phyloP scores from a whole-genome alignment of 2,797 vertebrate genomes.

The Vultur gryphus region DNA sequence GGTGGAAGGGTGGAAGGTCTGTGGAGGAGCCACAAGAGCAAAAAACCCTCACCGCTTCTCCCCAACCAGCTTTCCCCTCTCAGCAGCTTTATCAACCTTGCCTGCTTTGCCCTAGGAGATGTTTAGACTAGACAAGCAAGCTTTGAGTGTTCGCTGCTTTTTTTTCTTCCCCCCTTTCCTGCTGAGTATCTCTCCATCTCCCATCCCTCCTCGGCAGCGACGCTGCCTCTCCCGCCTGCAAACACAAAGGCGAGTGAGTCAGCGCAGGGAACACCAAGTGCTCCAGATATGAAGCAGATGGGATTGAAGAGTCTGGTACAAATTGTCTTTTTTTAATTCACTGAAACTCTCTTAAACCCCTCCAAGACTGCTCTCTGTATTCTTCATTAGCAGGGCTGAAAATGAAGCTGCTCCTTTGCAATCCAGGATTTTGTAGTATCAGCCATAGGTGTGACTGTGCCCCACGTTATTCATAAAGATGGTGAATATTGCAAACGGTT shows the following conservation, averaged over 20 bases:
- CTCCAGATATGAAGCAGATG: constrained; percentile 63
- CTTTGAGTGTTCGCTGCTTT: neutral
- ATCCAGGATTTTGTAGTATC: neutral
- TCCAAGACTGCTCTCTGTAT: neutral
- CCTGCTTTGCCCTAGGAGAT: neutral
- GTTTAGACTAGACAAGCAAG: neutral
- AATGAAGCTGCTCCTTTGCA: neutral
- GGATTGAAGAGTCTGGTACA: constrained; percentile 38
- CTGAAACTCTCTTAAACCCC: neutral
- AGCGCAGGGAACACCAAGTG: constrained; percentile 35
- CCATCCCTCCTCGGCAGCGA: neutral
- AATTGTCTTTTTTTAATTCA: constrained; percentile 16
- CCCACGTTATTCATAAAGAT: neutral
- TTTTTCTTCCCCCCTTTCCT: neutral
- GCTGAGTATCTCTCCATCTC: neutral
- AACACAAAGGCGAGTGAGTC: constrained; percentile 58
- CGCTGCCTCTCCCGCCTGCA: constrained; percentile 14
- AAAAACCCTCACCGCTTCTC: neutral
- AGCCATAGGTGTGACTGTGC: neutral
- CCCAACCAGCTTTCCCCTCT: neutral
- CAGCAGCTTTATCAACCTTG: neutral
- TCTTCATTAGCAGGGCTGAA: constrained; percentile 12
- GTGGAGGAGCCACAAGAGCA: neutral
- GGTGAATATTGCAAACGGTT: neutral
- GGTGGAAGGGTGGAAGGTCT: neutral